Conservation (phyloP, 2,888 invertebrate species). For the Tryphoninae sp. region DNA sequence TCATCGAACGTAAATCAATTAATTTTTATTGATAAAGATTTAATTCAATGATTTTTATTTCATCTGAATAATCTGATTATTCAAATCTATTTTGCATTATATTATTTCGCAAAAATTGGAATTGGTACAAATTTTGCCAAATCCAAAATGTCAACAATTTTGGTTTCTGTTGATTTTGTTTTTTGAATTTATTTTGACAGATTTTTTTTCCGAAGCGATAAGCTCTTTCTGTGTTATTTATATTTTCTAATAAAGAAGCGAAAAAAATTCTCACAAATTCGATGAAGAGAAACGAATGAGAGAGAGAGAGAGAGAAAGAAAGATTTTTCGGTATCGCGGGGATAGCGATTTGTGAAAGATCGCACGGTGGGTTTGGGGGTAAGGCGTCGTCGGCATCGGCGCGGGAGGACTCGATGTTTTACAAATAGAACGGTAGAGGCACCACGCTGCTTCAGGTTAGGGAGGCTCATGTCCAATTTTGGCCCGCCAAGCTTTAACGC, state of each 20-base stretch:
- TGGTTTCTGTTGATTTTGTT: no score
- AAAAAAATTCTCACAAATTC: neutral
- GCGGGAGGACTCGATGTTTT: constrained; percentile 81
- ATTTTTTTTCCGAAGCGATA: neutral
- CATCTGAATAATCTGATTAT: no score
- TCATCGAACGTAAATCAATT: no score
- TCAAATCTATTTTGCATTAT: no score
- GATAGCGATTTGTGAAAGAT: neutral
- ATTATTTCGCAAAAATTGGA: no score
- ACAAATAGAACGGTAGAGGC: constrained; percentile 80
- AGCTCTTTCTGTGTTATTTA: neutral
- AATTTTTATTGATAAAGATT: no score
- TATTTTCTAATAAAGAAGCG: neutral
- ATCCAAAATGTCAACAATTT: no score
- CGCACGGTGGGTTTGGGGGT: neutral
- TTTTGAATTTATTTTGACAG: no score
- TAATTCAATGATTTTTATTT: no score
- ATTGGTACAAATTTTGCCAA: no score
- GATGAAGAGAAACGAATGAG: neutral
- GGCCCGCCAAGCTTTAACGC: constrained; percentile 79
- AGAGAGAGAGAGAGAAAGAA: neutral
- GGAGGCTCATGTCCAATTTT: constrained; percentile 82
- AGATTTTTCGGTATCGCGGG: neutral
- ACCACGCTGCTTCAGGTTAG: constrained; percentile 75
- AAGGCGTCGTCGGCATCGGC: constrained; percentile 60